Evolutionary conservation across 2,888 invertebrate species (phyloP).

Genomic region (Platycnemis pennipes): DNA sequence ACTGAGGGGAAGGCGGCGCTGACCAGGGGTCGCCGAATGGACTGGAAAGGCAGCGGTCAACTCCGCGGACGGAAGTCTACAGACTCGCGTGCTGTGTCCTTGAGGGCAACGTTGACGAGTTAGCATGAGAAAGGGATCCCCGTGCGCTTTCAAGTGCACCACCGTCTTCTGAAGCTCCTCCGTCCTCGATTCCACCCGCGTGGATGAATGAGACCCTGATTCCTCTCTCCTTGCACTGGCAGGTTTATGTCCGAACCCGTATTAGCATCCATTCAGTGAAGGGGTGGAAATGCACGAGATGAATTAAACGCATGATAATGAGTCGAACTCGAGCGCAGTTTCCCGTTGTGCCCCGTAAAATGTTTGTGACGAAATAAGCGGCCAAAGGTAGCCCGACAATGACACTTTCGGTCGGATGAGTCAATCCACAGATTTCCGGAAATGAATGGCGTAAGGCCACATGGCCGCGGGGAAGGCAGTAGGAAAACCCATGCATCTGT

Average conservation of each 20-base stretch:
- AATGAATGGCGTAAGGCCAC: background rate
- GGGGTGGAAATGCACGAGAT: background rate
- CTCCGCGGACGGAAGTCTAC: background rate
- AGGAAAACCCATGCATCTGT: background rate
- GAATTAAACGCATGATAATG: background rate
- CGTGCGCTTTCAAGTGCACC: background rate
- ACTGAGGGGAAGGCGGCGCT: background rate
- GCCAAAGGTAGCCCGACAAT: background rate
- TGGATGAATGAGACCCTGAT: background rate
- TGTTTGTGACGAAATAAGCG: background rate
- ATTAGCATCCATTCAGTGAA: constrained; percentile 10
- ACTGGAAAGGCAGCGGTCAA: background rate
- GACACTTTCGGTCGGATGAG: background rate
- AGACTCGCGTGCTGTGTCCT: background rate
- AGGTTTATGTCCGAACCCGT: background rate
- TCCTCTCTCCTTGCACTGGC: background rate
- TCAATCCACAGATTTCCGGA: background rate
- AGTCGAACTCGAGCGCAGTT: background rate
- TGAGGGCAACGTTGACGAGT: background rate
- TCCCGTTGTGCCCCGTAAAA: background rate
- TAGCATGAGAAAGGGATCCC: background rate
- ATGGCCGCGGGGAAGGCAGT: background rate
- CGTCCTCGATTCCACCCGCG: background rate
- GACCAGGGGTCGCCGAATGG: background rate
- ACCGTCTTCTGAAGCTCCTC: background rate